A percentile compares a stretch with the other conserved stretches of the same genome.
phyloP scores from a whole-genome alignment of 2,113 vertebrate species.

The Spermophilus dauricus region DNA sequence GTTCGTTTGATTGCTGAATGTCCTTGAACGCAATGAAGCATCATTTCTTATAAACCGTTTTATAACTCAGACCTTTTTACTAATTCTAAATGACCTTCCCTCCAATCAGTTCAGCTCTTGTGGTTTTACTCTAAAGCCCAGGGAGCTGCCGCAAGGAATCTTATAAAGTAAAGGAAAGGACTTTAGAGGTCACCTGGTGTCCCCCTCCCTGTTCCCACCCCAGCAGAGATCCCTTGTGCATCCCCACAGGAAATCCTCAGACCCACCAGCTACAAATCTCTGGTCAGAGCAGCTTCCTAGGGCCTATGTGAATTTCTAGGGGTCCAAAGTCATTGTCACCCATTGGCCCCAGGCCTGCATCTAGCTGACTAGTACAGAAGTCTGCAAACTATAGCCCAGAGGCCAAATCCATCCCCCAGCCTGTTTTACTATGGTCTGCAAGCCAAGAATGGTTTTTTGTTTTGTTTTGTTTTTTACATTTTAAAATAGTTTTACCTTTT shows the following conservation, averaged over 20 bases:
- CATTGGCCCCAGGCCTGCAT: background rate
- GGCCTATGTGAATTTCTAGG: background rate
- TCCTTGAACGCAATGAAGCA: slow-evolving; percentile 73
- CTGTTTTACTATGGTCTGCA: background rate
- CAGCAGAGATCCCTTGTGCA: background rate
- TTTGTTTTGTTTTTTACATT: background rate
- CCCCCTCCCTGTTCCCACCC: too few relatives aligned
- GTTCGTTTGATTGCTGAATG: slow-evolving; percentile 73
- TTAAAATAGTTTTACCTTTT: slow-evolving; percentile 38
- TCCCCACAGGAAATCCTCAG: background rate
- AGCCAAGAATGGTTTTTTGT: background rate
- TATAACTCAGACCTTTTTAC: slow-evolving; percentile 71
- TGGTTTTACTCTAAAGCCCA: slow-evolving; percentile 53
- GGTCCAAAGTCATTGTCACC: background rate
- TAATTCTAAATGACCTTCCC: slow-evolving; percentile 76
- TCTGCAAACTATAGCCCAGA: rapidly evolving
- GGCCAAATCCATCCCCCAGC: too few relatives aligned
- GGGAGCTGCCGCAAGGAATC: background rate
- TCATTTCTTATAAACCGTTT: slow-evolving; percentile 72
- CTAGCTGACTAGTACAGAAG: background rate
- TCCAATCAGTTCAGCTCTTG: slow-evolving; percentile 59
- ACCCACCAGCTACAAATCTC: background rate
- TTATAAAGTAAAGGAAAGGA: background rate
- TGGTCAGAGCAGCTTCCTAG: background rate
- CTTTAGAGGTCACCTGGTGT: background rate